These are phyloP conservation scores for Carcharodon carcharias DNA, from an alignment of 2,797 vertebrate species.

Conservation along the genomic window DNA sequence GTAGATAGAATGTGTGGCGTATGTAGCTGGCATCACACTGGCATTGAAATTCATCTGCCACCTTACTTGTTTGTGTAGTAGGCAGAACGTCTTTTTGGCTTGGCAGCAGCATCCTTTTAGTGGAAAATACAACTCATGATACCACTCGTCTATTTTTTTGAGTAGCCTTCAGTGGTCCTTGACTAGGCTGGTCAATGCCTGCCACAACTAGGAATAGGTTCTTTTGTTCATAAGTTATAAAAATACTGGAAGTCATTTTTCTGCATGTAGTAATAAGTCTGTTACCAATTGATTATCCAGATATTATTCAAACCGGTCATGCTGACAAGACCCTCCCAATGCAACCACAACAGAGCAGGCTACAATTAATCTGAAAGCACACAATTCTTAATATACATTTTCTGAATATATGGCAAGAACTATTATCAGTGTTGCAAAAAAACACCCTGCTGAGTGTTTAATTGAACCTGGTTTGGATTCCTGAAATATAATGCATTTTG, in stretches of 20 bases:
- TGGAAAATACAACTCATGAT: no score
- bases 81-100: no score
- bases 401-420: neutral
- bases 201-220: neutral
- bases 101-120: no score
- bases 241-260: neutral
- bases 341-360: neutral
- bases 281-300: neutral
- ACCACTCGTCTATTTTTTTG: neutral
- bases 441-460: neutral
- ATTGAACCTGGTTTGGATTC: neutral
- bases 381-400: neutral
- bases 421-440: neutral
- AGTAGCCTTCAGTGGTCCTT: neutral
- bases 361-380: neutral
- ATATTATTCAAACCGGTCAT: no score
- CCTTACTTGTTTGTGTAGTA: no score
- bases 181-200: neutral
- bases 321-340: neutral
- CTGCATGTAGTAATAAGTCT: neutral
- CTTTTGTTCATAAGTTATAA: neutral
- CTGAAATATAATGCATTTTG: neutral
- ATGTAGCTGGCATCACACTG: no score
- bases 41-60: no score
- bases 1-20: no score